Evolutionary conservation across 2,888 invertebrate species (phyloP), one percentile per base, ranked within the genome.

Genomic region (Tiliacea citrago): DNA sequence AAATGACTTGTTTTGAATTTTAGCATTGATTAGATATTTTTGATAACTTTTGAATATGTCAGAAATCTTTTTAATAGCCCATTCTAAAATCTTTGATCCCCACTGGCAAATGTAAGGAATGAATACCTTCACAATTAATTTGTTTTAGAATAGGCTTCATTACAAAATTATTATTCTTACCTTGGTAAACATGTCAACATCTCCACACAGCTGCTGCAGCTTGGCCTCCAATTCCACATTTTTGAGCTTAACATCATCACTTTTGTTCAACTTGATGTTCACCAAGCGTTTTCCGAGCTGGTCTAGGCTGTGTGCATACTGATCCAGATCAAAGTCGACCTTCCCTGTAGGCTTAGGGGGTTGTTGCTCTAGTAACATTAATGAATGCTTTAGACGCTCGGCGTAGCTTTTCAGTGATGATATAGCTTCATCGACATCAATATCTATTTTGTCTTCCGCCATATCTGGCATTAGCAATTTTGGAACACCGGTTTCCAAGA

Each of bases 181-280:
- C 93, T 95, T 92, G 49, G 93, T 93, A 81, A 96, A 95, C 86
- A 93, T 90, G 57, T 93, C 91, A 2, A 96, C 94, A 91, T 95
- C 93, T 60, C 93, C 89, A 83, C 93, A 94, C 13, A 96, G 84
- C 47, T 92, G 90, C 35, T 88, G 83, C 62, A 96, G 81, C 80
- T 96, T 95, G 4, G 80, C 80, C 81, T 96, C 95, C 47, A 96
- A 86, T 61, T 93, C 94, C 47, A 83, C 70, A 86, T 92, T 94
- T 71, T 89, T 93, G 13, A 88, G 88, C n/a, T 79, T 87, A 2
- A 77, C 82, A n/a, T 91, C 88, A 67, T 89, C 88, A 29, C 80
- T 89, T 67, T 91, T 92, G 57, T 82, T 91, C 2, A 94, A 72
- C 76, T 94, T 95, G 8, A 96, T 90, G 65, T 92, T 93, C 0